These are phyloP conservation scores for Ormyrus pomaceus DNA, from an alignment of 2,888 invertebrate species.

Conservation along the genomic window DNA sequence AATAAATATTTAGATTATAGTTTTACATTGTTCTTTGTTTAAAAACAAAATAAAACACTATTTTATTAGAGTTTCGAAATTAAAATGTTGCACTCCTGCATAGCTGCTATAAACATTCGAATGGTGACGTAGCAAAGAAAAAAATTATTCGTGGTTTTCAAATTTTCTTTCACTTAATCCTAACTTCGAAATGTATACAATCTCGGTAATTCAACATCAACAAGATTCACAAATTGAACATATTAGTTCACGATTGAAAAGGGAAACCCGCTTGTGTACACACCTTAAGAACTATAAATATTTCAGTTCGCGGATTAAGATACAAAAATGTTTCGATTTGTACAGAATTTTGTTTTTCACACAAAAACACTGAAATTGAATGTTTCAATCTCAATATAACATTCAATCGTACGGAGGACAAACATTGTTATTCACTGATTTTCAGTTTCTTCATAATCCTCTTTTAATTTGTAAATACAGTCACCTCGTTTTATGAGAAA, in stretches of 20 bases:
- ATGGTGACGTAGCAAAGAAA: constrained; percentile 27
- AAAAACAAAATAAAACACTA: too few species aligned
- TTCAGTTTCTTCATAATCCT: constrained; percentile 29
- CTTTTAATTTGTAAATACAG: background rate
- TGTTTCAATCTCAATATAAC: constrained; percentile 36
- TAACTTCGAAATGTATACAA: constrained; percentile 9
- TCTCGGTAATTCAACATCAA: background rate
- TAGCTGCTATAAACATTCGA: constrained; percentile 19
- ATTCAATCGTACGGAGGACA: constrained; percentile 27
- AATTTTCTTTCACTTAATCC: constrained; percentile 26
- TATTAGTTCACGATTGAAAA: constrained; percentile 34
- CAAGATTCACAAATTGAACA: constrained; percentile 32
- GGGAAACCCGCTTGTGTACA: constrained; percentile 35
- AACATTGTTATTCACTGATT: constrained; percentile 31
- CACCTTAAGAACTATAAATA: constrained; percentile 38
- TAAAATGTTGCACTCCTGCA: background rate
- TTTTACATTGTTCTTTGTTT: too few species aligned
- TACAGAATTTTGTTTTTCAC: constrained; percentile 51
- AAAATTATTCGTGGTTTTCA: constrained; percentile 38
- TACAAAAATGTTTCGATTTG: constrained; percentile 53
- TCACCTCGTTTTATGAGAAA: constrained; percentile 39
- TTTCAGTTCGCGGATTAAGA: constrained; percentile 41
- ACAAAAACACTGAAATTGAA: constrained; percentile 38
- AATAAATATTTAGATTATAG: too few species aligned
- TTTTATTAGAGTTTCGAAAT: background rate